Base-by-base conservation (phyloP, 2,888 invertebrate species). In the Theodoxus fluviatilis region DNA sequence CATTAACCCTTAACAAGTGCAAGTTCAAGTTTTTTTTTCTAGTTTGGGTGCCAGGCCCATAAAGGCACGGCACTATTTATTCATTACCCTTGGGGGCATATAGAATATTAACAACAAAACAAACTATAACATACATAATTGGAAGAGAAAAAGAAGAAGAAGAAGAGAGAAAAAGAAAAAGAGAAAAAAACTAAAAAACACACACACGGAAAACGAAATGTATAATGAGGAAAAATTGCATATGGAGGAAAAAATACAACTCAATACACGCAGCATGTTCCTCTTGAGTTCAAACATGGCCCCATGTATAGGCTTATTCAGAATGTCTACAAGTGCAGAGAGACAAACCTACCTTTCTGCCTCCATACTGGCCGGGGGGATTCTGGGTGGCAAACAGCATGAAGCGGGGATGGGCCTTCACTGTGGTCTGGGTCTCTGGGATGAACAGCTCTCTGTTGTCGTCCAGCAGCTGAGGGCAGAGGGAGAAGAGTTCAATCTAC, bases 361-460 rank as follows among this genome's bases (percentile, higher is more conserved):
- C 99, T 0, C 98, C 98, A 83, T 99, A 99, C 0, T 96, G 96
- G 6, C 89, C 89, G 0, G 98, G 96, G 1, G 99, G 99, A 89
- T 99, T 99, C 88, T 99, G 99, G 0, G 99, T 99, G 0, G 99
- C 99, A 87, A 99, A 99, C 0, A 99, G 89, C 92, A 96, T 94
- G 84, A 99, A 99, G 82, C 94, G 93, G 0, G 93, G 91, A 89
- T 99, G 94, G 0, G 99, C 99, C 88, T 92, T 94, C 0, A 99
- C 91, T 0, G 93, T 91, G 80, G 94, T 92, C 86, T 98, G 98
- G 0, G 97, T 98, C 89, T 99, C 99, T 0, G 98, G 93, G 76
- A 99, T 96, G 83, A 94, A 98, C 33, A 99, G 88, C 86, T 99
- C 98, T n/a, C 98, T 90, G 84, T 99, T 99, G 83, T 99, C 98